phyloP scores from a whole-genome alignment of 2,888 invertebrate genomes.

The Mesorhabditis spiculigera region DNA sequence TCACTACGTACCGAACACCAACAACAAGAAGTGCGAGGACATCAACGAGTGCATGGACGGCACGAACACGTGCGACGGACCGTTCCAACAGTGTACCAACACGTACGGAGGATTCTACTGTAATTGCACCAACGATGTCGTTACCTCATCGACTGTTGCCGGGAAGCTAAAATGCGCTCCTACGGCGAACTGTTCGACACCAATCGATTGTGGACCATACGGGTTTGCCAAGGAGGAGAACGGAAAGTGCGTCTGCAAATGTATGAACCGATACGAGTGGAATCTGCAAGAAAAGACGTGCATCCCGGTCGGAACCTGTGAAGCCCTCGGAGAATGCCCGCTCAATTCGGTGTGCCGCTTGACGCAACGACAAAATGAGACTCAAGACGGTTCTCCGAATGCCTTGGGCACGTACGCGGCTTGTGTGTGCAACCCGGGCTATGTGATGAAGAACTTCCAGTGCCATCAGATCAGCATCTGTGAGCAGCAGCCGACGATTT shows the following conservation, averaged over 20 bases:
- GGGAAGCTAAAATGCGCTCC: background rate
- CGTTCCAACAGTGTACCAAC: conserved; percentile 1
- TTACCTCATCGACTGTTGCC: background rate
- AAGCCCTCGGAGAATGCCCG: background rate
- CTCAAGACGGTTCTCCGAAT: background rate
- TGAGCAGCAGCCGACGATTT: conserved; percentile 1
- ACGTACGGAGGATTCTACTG: background rate
- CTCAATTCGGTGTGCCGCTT: background rate
- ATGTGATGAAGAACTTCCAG: background rate
- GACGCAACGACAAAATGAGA: background rate
- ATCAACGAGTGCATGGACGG: conserved; percentile 2
- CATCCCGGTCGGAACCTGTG: background rate
- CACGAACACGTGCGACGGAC: background rate
- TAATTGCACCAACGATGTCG: conserved; percentile 1
- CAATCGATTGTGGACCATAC: background rate
- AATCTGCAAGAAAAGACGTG: background rate
- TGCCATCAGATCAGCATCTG: conserved; percentile 4
- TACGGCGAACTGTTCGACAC: background rate
- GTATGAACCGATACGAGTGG: background rate
- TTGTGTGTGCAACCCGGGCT: background rate
- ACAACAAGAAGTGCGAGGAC: conserved; percentile 6
- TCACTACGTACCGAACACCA: background rate
- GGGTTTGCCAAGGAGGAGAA: background rate
- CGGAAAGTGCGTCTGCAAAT: background rate
- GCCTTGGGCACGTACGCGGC: background rate